Conservation (phyloP, 2,113 vertebrate genomes). For the Desmodus rotundus region DNA sequence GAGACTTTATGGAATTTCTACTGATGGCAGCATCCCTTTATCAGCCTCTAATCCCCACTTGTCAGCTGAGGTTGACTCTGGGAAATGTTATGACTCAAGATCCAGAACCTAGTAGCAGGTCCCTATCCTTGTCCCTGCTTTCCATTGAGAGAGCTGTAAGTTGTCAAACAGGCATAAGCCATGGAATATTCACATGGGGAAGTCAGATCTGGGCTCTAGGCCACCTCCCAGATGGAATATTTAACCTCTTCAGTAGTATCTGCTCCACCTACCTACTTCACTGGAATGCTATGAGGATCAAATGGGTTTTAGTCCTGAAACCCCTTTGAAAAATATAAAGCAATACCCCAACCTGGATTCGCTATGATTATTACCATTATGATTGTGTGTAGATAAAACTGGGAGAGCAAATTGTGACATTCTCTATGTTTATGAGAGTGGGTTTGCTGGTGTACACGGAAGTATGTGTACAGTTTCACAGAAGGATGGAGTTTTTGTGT, state of each 20-base stretch:
- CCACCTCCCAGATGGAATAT: background rate
- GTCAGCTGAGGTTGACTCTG: background rate
- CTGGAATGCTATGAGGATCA: background rate
- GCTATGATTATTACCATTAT: background rate
- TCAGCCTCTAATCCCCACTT: slow-evolving; percentile 63
- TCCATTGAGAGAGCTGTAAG: background rate
- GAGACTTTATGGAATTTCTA: slow-evolving; percentile 67
- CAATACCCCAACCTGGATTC: background rate
- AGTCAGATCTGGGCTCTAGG: background rate
- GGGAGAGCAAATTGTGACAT: background rate
- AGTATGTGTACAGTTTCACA: background rate
- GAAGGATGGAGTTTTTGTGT: background rate
- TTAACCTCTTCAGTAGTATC: background rate
- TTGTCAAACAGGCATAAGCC: background rate
- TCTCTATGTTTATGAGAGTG: background rate
- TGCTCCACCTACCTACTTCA: background rate
- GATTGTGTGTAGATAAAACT: background rate
- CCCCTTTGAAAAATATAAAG: slow-evolving; percentile 27
- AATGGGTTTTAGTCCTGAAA: slow-evolving; percentile 12
- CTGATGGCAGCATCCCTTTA: slow-evolving; percentile 53
- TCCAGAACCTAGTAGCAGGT: background rate
- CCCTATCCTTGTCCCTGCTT: background rate
- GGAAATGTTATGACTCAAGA: slow-evolving; percentile 5
- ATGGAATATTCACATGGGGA: background rate
- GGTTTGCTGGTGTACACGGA: background rate